Evolutionary conservation across 2,888 invertebrate genomes (phyloP).

Genomic region (Drosophila algonquin): DNA sequence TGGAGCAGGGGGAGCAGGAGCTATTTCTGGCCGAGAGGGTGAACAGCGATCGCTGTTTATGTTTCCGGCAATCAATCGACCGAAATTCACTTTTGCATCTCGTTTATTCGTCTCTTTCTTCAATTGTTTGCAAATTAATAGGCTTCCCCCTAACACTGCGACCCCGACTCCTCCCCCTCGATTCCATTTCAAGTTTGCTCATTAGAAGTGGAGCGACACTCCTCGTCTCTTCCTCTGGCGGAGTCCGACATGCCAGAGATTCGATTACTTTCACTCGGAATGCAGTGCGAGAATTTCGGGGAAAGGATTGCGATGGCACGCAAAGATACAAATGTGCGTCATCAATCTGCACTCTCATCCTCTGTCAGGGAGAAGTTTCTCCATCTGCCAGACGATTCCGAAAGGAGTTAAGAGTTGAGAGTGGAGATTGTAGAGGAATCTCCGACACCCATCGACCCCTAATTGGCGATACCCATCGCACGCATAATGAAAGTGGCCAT

Average conservation of each 20-base stretch:
- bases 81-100: conserved; percentile 51
- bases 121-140: conserved; percentile 68
- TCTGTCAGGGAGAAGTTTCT: conserved; percentile 25
- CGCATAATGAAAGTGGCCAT: conserved; percentile 44
- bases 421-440: conserved; percentile 27
- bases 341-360: conserved; percentile 30
- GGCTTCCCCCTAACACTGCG: conserved; percentile 28
- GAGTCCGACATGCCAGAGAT: background rate
- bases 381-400: conserved; percentile 4
- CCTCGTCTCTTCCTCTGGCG: conserved; percentile 4
- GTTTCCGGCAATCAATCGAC: conserved; percentile 75
- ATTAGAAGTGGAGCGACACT: conserved; percentile 52
- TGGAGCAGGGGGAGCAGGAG: conserved; percentile 35
- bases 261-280: conserved; percentile 64
- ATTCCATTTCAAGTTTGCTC: conserved; percentile 38
- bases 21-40: conserved; percentile 44
- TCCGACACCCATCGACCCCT: conserved; percentile 37
- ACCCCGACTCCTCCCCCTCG: conserved; percentile 39
- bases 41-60: conserved; percentile 57
- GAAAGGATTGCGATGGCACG: conserved; percentile 53
- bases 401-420: conserved; percentile 2
- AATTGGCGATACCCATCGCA: conserved; percentile 68
- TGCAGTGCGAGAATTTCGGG: conserved; percentile 48
- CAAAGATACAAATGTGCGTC: conserved; percentile 41
- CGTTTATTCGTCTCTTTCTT: conserved; percentile 44